Evolutionary conservation across 2,888 invertebrate genomes (phyloP).

Genomic region (Hipparchia semele): DNA sequence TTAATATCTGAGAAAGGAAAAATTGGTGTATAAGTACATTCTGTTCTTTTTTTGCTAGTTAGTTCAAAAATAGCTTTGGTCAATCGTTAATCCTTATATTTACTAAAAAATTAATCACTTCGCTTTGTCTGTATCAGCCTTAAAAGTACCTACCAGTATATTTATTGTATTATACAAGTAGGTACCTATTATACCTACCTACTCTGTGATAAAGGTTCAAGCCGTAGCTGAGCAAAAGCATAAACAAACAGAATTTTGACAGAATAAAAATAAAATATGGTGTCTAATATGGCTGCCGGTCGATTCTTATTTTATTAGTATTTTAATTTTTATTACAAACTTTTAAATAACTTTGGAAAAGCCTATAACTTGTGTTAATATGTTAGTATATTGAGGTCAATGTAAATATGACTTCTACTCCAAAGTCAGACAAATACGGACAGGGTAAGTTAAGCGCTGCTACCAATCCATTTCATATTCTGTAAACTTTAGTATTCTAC

Average conservation of each 20-base stretch:
- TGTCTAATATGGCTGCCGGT: slow-evolving; percentile 79
- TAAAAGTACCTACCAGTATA: too few relatives aligned
- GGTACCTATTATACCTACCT: too few relatives aligned
- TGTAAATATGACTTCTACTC: slow-evolving; percentile 77
- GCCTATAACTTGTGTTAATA: slow-evolving; percentile 59
- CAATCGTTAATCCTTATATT: too few relatives aligned
- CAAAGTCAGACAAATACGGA: slow-evolving; percentile 78
- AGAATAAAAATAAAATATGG: slow-evolving; percentile 46
- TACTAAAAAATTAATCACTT: too few relatives aligned
- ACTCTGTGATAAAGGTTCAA: too few relatives aligned
- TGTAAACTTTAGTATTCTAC: slow-evolving; percentile 30
- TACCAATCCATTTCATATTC: slow-evolving; percentile 44
- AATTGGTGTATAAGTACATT: too few relatives aligned
- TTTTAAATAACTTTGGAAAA: slow-evolving; percentile 50
- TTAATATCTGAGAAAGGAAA: too few relatives aligned
- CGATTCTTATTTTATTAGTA: slow-evolving; percentile 63
- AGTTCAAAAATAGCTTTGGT: too few relatives aligned
- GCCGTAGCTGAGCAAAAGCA: too few relatives aligned
- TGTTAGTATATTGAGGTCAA: slow-evolving; percentile 61
- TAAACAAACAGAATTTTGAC: slow-evolving; percentile 32
- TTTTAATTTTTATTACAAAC: slow-evolving; percentile 56
- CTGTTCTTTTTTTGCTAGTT: too few relatives aligned
- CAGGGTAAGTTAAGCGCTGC: slow-evolving; percentile 68
- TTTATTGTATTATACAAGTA: too few relatives aligned
- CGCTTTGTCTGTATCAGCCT: too few relatives aligned